phyloP scores from a whole-genome alignment of 2,888 invertebrate species.

The Eupithecia vulgata region DNA sequence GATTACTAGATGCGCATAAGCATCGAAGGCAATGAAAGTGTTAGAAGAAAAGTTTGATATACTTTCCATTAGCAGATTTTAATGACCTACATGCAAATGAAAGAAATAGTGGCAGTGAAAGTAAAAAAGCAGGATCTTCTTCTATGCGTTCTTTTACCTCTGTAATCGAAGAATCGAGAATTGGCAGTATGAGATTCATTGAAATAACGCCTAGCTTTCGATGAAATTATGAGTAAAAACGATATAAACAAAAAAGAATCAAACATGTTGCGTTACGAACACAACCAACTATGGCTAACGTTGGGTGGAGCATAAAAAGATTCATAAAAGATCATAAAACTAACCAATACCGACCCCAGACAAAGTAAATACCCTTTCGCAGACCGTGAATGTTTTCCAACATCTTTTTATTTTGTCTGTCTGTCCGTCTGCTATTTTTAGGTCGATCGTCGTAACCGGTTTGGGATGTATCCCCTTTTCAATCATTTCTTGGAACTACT shows the following conservation, averaged over 20 bases:
- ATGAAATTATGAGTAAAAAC: neutral
- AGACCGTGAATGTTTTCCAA: conserved; percentile 54
- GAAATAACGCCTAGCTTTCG: too few species aligned
- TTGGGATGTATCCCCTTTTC: conserved; percentile 46
- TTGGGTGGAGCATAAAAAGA: neutral
- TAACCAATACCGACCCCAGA: conserved; percentile 8
- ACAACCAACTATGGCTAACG: neutral
- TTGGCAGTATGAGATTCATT: too few species aligned
- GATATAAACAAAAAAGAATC: neutral
- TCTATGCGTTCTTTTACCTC: too few species aligned
- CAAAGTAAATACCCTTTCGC: conserved; percentile 56
- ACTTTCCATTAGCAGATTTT: too few species aligned
- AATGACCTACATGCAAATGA: neutral
- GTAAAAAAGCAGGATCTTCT: neutral
- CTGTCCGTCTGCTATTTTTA: conserved; percentile 57
- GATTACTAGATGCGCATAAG: neutral
- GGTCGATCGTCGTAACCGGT: conserved; percentile 52
- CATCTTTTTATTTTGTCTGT: conserved; percentile 59
- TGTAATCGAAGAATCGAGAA: too few species aligned
- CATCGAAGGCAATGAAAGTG: neutral
- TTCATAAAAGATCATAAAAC: conserved; percentile 9
- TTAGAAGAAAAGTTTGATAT: neutral
- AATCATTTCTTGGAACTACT: conserved; percentile 39
- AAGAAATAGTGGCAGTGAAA: neutral
- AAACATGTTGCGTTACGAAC: neutral